Conservation (phyloP, 2,888 invertebrate genomes). For the Lampropteryx suffumata region DNA sequence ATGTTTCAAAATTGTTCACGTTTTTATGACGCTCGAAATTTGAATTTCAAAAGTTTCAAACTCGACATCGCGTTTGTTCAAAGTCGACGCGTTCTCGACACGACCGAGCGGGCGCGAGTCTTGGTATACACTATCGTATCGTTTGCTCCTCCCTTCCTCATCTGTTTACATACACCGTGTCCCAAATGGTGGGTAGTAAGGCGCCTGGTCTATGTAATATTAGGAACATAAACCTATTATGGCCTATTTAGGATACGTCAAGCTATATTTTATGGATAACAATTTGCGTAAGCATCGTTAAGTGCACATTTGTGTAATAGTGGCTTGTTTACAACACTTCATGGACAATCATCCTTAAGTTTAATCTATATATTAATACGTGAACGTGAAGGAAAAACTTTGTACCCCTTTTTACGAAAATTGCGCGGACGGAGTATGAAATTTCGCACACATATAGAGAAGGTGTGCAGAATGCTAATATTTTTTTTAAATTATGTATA, state of each 20-base stretch:
- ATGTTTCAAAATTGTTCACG: constrained; percentile 12
- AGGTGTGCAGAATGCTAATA: too few species aligned
- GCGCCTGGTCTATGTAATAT: constrained; percentile 63
- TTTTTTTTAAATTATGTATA: too few species aligned
- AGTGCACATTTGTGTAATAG: constrained; percentile 30
- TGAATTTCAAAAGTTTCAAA: constrained; percentile 53
- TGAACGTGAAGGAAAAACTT: too few species aligned
- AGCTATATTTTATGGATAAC: constrained; percentile 34
- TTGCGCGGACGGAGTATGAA: too few species aligned
- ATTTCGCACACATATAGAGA: too few species aligned
- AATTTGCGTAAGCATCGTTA: constrained; percentile 39
- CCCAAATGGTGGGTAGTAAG: constrained; percentile 70
- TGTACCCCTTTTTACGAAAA: too few species aligned
- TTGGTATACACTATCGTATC: constrained; percentile 67
- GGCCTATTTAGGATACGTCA: constrained; percentile 44
- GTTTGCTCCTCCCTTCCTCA: constrained; percentile 65
- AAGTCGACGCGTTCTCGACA: constrained; percentile 48
- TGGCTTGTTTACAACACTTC: constrained; percentile 38
- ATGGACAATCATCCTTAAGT: too few species aligned
- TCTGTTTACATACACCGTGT: constrained; percentile 73
- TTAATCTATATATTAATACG: too few species aligned
- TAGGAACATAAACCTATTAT: constrained; percentile 51
- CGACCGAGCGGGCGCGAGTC: constrained; percentile 65
- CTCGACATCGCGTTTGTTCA: constrained; percentile 48
- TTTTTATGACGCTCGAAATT: constrained; percentile 13